These are phyloP conservation scores for Stenopsyche tienmushanensis DNA, from an alignment of 1,140 invertebrate genomes.

Conservation along the genomic window DNA sequence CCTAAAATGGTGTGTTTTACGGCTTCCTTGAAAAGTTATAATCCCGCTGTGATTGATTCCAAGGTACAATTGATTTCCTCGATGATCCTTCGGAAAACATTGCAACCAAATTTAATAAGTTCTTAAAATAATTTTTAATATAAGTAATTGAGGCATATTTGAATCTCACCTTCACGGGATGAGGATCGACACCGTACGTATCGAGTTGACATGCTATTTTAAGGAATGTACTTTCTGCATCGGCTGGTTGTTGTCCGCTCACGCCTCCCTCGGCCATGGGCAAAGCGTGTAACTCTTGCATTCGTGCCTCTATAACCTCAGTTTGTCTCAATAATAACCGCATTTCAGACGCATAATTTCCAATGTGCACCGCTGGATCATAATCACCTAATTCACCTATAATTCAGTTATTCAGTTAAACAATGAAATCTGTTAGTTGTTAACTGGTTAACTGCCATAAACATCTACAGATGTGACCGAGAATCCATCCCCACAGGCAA, in stretches of 20 bases:
- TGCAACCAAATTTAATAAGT: conserved; percentile 12
- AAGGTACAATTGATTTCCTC: conserved; percentile 86
- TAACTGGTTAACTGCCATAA: no score
- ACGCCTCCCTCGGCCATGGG: conserved; percentile 54
- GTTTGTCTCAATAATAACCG: conserved; percentile 92
- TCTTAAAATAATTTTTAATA: not conserved
- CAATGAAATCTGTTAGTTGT: no score
- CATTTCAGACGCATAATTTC: conserved; percentile 89
- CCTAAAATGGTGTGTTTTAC: conserved; percentile 91
- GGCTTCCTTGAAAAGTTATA: conserved; percentile 89
- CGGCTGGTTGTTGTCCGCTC: conserved; percentile 69
- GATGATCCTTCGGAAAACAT: conserved; percentile 69
- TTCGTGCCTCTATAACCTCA: conserved; percentile 74
- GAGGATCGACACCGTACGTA: conserved; percentile 96
- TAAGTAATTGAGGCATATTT: conserved; percentile 36
- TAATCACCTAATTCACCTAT: conserved; percentile 93
- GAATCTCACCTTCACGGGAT: conserved; percentile 86
- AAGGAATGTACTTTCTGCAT: conserved; percentile 82
- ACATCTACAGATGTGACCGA: no score
- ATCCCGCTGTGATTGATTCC: conserved; percentile 95
- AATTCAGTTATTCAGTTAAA: no score
- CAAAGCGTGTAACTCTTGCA: conserved; percentile 53
- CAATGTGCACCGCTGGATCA: conserved; percentile 83
- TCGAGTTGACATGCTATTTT: conserved; percentile 87
- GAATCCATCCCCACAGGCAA: no score